phyloP scores from a whole-genome alignment of 2,888 invertebrate genomes.

The Nomada hirtipes region DNA sequence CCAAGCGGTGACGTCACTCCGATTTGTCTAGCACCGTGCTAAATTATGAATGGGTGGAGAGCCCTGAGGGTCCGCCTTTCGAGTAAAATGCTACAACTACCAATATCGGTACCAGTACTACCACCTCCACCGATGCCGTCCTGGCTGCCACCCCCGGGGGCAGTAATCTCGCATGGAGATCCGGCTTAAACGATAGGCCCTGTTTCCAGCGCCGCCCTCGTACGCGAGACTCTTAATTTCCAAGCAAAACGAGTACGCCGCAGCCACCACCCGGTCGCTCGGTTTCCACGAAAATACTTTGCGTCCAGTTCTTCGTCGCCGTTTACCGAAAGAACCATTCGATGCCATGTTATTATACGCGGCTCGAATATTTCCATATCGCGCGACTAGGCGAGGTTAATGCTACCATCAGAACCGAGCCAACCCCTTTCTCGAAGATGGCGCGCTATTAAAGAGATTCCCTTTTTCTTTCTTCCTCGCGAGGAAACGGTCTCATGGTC shows the following conservation, averaged over 20 bases:
- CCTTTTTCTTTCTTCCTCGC: constrained; percentile 18
- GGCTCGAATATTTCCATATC: constrained; percentile 81
- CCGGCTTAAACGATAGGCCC: constrained; percentile 84
- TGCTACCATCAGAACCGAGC: constrained; percentile 72
- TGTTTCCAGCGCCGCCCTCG: constrained; percentile 78
- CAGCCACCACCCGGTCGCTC: constrained; percentile 58
- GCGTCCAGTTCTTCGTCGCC: constrained; percentile 71
- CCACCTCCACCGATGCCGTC: constrained; percentile 76
- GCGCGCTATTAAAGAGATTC: constrained; percentile 55
- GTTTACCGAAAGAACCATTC: constrained; percentile 71
- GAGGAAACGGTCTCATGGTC: neutral
- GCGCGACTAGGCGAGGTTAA: constrained; percentile 81
- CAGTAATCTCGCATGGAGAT: constrained; percentile 83
- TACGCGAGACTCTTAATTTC: constrained; percentile 82
- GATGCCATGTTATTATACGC: constrained; percentile 72
- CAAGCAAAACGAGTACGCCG: constrained; percentile 72
- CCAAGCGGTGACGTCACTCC: constrained; percentile 40
- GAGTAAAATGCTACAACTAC: constrained; percentile 74
- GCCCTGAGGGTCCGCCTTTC: constrained; percentile 76
- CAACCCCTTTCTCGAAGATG: constrained; percentile 60
- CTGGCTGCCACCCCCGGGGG: constrained; percentile 75
- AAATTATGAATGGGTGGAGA: constrained; percentile 73
- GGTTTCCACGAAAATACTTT: constrained; percentile 82
- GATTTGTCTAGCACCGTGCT: constrained; percentile 52
- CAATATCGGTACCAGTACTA: constrained; percentile 69